Evolutionary conservation across 2,888 invertebrate species (phyloP).

Genomic region (Orthosia incerta): DNA sequence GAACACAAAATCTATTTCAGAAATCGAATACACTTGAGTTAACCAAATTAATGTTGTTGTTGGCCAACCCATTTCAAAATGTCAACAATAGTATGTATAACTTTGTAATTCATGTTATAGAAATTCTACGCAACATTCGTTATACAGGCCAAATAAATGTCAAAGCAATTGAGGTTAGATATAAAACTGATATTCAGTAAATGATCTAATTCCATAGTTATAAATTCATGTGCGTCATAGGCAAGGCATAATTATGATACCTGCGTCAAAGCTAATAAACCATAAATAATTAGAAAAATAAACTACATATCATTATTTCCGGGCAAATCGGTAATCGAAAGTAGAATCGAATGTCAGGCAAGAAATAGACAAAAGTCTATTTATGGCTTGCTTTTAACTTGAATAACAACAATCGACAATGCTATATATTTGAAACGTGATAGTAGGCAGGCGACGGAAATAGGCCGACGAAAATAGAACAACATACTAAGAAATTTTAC

Average conservation of each 20-base stretch:
- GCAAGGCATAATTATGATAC: slow-evolving; percentile 36
- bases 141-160: slow-evolving; percentile 66
- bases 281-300: slow-evolving; percentile 16
- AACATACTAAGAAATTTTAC: slow-evolving; percentile 43
- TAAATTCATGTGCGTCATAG: slow-evolving; percentile 61
- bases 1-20: slow-evolving; percentile 18
- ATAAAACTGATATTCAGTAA: slow-evolving; percentile 62
- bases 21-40: slow-evolving; percentile 21
- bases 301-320: slow-evolving; percentile 6
- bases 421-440: slow-evolving; percentile 60
- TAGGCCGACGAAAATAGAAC: slow-evolving; percentile 62
- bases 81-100: slow-evolving; percentile 25
- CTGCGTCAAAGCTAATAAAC: slow-evolving; percentile 35
- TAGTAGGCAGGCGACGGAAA: slow-evolving; percentile 58
- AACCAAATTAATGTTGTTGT: slow-evolving; percentile 30
- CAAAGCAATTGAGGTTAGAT: slow-evolving; percentile 68
- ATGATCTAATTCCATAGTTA: slow-evolving; percentile 63
- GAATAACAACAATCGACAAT: slow-evolving; percentile 59
- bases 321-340: slow-evolving; percentile 25
- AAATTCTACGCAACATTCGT: slow-evolving; percentile 60
- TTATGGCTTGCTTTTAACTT: slow-evolving; percentile 57
- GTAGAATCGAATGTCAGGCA: slow-evolving; percentile 41
- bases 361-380: slow-evolving; percentile 40
- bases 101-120: slow-evolving; percentile 35
- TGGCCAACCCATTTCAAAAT: slow-evolving; percentile 43